Conservation (phyloP, 2,113 vertebrate species). For the Suncus etruscus region DNA sequence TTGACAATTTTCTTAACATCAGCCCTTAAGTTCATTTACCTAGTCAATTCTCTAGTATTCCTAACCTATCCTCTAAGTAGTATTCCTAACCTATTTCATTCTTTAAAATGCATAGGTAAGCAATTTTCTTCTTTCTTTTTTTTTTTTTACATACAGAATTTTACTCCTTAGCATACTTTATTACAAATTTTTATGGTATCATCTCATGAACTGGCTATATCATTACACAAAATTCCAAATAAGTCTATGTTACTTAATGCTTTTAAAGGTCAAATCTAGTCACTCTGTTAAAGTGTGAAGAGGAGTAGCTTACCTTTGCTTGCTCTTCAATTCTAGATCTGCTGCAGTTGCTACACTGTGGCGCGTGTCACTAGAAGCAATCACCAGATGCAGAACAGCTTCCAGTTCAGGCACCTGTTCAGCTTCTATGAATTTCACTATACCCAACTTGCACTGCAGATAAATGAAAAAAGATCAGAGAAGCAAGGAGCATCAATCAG, state of each 20-base stretch:
- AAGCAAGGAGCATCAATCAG: conserved; percentile 1
- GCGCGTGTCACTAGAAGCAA: conserved; percentile 97
- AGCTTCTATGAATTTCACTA: conserved; percentile 98
- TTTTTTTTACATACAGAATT: conserved; percentile 33
- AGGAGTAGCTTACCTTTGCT: conserved; percentile 91
- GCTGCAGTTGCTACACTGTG: conserved; percentile 98
- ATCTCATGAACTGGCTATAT: background rate
- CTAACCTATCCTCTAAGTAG: background rate
- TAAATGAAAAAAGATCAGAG: conserved; percentile 51
- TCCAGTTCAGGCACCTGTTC: conserved; percentile 97
- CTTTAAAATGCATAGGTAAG: conserved; percentile 12
- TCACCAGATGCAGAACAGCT: conserved; percentile 95
- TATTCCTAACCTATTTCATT: background rate
- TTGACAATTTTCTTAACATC: conserved; percentile 31
- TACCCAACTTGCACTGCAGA: conserved; percentile 96
- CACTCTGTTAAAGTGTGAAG: background rate
- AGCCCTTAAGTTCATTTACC: conserved; percentile 28
- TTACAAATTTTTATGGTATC: conserved; percentile 1
- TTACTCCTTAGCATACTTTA: conserved; percentile 30
- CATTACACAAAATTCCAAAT: background rate
- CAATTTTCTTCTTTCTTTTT: conserved; percentile 25
- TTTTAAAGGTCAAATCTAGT: conserved; percentile 26
- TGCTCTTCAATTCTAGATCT: conserved; percentile 97
- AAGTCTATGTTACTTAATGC: background rate
- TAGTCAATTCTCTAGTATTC: background rate